These are phyloP conservation scores for Epinephelus lanceolatus DNA, from an alignment of 2,113 vertebrate genomes.

Conservation along the genomic window DNA sequence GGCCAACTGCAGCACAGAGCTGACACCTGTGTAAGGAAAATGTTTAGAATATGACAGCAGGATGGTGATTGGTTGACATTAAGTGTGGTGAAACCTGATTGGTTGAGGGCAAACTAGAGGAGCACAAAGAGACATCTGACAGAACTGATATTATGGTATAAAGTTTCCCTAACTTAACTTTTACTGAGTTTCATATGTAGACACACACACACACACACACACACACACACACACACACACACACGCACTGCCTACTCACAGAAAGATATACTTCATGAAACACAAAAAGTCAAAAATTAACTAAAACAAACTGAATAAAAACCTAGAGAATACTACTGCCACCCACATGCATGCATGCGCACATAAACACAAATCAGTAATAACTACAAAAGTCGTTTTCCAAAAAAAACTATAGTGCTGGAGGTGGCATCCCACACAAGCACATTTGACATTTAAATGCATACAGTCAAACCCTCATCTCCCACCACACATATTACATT, in stretches of 20 bases:
- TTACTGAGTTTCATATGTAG: neutral
- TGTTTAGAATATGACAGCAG: neutral
- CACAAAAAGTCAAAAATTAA: conserved; percentile 29
- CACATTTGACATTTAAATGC: conserved; percentile 40
- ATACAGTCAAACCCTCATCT: conserved; percentile 36
- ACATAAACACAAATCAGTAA: conserved; percentile 20
- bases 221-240: neutral
- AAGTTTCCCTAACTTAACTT: conserved; percentile 3
- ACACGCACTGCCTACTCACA: conserved; percentile 1
- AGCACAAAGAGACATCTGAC: neutral
- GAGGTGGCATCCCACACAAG: conserved; percentile 43
- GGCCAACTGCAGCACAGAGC: too few relatives aligned
- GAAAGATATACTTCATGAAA: conserved; percentile 10
- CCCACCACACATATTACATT: conserved; percentile 8
- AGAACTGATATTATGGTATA: neutral
- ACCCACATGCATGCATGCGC: conserved; percentile 3
- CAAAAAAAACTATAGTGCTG: conserved; percentile 1
- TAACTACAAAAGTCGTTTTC: conserved; percentile 30
- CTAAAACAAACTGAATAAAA: conserved; percentile 18
- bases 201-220: conserved; percentile 3
- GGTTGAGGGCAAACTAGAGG: neutral
- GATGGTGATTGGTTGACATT: neutral
- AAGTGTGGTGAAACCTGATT: neutral
- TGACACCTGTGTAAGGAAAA: too few relatives aligned
- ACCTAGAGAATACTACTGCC: neutral